Conservation (phyloP, 2,113 vertebrate genomes). For the Myotis davidii region DNA sequence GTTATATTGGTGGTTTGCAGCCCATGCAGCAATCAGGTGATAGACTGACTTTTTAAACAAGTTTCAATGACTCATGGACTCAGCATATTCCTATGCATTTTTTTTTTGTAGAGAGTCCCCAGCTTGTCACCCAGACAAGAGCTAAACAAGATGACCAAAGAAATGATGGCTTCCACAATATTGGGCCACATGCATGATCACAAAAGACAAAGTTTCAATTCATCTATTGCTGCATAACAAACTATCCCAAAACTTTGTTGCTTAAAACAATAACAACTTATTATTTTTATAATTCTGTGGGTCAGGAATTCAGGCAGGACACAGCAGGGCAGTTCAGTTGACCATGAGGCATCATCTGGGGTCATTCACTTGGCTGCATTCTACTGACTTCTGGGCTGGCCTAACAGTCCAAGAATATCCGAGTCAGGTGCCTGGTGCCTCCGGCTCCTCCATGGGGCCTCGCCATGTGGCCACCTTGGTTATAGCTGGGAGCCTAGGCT, state of each 20-base stretch:
- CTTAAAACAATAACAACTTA: neutral
- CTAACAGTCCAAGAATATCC: neutral
- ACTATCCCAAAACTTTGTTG: neutral
- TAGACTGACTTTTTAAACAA: neutral
- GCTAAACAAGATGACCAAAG: neutral
- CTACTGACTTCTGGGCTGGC: neutral
- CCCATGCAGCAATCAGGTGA: accelerated
- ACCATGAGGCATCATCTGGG: neutral
- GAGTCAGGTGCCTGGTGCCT: neutral
- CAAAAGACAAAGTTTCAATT: neutral
- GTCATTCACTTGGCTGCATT: neutral
- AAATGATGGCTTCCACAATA: neutral
- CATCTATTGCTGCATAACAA: neutral
- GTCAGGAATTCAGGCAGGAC: neutral
- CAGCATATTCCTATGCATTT: neutral
- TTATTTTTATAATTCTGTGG: neutral
- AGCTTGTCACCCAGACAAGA: neutral
- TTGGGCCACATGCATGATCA: no score
- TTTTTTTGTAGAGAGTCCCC: neutral
- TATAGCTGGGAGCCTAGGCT: neutral
- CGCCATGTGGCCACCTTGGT: neutral
- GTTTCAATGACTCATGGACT: neutral
- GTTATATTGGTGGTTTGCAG: neutral
- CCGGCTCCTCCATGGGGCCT: neutral
- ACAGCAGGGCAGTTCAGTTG: neutral